Evolutionary conservation across 2,797 vertebrate species (phyloP), one percentile per base, ranked within the genome.

Genomic region (Babyrousa celebensis): DNA sequence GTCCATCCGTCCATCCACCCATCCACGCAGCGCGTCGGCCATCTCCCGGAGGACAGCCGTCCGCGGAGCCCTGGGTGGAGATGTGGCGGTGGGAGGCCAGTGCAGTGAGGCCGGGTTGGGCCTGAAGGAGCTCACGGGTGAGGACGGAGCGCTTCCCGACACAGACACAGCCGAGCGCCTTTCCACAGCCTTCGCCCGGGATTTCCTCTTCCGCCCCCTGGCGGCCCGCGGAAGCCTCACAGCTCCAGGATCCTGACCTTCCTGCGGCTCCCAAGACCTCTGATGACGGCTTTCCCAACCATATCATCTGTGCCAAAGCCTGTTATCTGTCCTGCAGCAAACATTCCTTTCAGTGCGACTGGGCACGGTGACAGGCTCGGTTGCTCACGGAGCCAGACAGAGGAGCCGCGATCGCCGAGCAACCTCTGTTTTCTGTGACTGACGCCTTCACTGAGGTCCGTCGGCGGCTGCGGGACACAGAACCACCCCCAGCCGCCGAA

Each of bases 351-450:
- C 54, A 5, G 74, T 12, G 36, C 3, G 10, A 12, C 3, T 1
- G 16, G 14, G 8, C 43, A 15, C 3, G 1, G 0, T 67, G 48
- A 10, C 12, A 8, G 14, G 23, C 40, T 48, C 27, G 3, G 15
- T 14, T 23, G 80, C 60, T 72, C 12, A 6, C 27, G n/a, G 14
- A 8, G 9, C 43, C 20, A 9, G 1, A 11, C 62, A 32, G 12
- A 85, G 85, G 21, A n/a, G 54, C 52, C 52, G 5, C 18, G 52
- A 8, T 56, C 11, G 18, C 29, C 6, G 52, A 0, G 11, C 40
- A 0, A 2, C 1, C 3, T 21, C 29, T 4, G 29, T 8, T 6
- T 52, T n/a, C 56, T 7, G 14, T 2, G 20, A 6, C 9, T 2
- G 20, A 6, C 9, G 9, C 29, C 15, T 9, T 21, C 27, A 1